Percentiles rank a stretch among this genome's conserved stretches.
These are phyloP conservation scores for Tachystola acroxantha DNA, from an alignment of 2,888 invertebrate genomes.

Conservation along the genomic window DNA sequence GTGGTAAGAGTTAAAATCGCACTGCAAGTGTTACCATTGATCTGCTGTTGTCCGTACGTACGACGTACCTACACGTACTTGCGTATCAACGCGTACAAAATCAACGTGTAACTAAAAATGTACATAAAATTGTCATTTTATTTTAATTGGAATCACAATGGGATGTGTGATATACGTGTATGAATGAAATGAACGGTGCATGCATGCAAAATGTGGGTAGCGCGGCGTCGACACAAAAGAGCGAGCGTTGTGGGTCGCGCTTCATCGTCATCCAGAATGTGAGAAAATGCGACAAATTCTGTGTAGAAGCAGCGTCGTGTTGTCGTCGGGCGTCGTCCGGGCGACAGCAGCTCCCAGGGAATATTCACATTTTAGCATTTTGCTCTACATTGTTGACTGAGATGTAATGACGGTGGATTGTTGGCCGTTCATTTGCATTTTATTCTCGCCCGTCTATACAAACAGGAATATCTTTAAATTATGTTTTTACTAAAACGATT, in stretches of 20 bases:
- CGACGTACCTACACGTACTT: too few relatives aligned
- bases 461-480: too few relatives aligned
- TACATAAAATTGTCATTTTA: slow-evolving; percentile 3
- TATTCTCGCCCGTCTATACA: too few relatives aligned
- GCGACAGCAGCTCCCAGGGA: neutral
- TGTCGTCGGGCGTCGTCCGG: neutral
- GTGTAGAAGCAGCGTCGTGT: neutral
- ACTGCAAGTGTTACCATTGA: too few relatives aligned
- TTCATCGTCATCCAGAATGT: slow-evolving; percentile 21
- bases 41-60: too few relatives aligned
- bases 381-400: neutral
- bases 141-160: slow-evolving; percentile 17
- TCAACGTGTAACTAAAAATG: slow-evolving; percentile 1
- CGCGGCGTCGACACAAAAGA: slow-evolving; percentile 28
- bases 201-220: slow-evolving; percentile 27
- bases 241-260: slow-evolving; percentile 18
- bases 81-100: slow-evolving; percentile 8
- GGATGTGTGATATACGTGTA: slow-evolving; percentile 18
- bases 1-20: too few relatives aligned
- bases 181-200: slow-evolving; percentile 27
- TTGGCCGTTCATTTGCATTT: slow-evolving; percentile 3
- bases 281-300: slow-evolving; percentile 13
- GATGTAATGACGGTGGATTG: slow-evolving; percentile 3
- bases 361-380: neutral
- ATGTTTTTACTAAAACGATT: too few relatives aligned